Evolutionary conservation across 2,113 vertebrate species (phyloP).

Genomic region (Catharus minimus): DNA sequence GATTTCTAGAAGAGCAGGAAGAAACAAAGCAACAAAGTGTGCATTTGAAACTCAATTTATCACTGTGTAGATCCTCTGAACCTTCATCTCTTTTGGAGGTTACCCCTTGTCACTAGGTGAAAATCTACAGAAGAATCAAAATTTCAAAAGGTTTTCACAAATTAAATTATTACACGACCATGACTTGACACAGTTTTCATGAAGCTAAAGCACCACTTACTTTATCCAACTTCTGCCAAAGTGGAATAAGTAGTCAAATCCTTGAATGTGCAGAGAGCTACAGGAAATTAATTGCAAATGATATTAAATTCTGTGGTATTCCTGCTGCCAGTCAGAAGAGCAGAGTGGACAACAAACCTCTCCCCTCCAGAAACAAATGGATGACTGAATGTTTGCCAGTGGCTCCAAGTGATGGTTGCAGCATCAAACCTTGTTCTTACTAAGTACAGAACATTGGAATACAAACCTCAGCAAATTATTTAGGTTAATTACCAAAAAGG

Average conservation of each 20-base stretch:
- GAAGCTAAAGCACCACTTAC: not conserved
- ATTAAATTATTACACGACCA: not conserved
- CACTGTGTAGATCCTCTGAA: not conserved
- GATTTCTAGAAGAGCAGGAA: not conserved
- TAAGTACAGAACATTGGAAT: not conserved
- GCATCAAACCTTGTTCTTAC: not conserved
- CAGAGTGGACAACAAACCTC: not conserved
- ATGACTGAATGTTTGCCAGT: not conserved
- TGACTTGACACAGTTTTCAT: not conserved
- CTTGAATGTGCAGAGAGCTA: not conserved
- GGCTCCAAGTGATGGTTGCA: not conserved
- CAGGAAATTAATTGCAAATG: not conserved
- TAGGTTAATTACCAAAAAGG: not conserved
- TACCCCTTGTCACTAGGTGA: not conserved
- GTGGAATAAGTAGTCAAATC: not conserved
- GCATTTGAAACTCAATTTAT: not conserved
- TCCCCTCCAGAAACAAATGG: not conserved
- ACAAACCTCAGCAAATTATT: not conserved
- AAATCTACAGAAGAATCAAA: not conserved
- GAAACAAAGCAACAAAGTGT: not conserved
- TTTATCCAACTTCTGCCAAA: not conserved
- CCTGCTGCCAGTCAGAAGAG: not conserved
- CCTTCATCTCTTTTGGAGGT: not conserved
- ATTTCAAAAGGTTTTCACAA: not conserved
- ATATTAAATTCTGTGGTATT: not conserved